These are phyloP conservation scores for Mus pahari DNA, from an alignment of 2,113 vertebrate species.

Conservation along the genomic window DNA sequence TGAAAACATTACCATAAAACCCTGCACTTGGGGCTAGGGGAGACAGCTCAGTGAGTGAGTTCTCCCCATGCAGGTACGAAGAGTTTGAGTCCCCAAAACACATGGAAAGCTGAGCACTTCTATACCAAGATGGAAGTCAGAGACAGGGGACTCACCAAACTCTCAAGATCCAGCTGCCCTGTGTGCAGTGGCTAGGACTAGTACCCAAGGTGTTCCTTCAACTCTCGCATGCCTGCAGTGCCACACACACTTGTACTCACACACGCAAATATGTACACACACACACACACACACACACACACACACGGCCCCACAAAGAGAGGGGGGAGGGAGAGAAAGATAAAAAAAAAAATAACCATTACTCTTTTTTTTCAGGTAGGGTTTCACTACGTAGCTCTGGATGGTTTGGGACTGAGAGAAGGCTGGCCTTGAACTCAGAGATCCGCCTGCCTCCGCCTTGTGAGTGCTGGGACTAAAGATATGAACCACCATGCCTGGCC, in stretches of 20 bases:
- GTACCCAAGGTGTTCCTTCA: neutral
- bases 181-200: too few relatives aligned
- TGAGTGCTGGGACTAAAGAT: neutral
- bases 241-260: too few relatives aligned
- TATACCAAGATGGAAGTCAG: too few relatives aligned
- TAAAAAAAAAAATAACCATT: neutral
- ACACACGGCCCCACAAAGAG: neutral
- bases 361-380: neutral
- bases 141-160: too few relatives aligned
- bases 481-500: neutral
- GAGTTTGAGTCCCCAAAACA: neutral
- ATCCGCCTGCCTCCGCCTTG: neutral
- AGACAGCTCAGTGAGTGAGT: too few relatives aligned
- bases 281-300: neutral
- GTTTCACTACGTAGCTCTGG: neutral
- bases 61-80: neutral
- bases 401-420: neutral
- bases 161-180: neutral
- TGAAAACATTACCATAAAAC: neutral
- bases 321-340: neutral
- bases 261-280: neutral
- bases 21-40: neutral
- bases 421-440: neutral
- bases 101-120: neutral
- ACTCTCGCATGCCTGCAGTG: too few relatives aligned